These are phyloP conservation scores for Abscondita cerata DNA, from an alignment of 2,888 invertebrate species.

Conservation along the genomic window DNA sequence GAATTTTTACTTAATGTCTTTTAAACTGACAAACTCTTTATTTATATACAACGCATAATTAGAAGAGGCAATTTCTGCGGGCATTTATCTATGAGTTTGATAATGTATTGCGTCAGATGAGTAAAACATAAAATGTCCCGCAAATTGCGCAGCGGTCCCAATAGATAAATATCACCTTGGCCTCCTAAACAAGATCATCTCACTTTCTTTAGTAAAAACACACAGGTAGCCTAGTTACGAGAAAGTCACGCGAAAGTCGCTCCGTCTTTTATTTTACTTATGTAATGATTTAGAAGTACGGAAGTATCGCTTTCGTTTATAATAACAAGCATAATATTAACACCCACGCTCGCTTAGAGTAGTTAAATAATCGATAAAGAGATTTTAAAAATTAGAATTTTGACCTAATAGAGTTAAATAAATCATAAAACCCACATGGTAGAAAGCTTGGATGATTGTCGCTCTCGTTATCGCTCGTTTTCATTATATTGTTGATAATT, in stretches of 20 bases:
- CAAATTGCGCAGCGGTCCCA: conserved; percentile 32
- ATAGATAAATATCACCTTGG: conserved; percentile 33
- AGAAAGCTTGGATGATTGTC: no score
- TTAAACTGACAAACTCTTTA: no score
- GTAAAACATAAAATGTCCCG: conserved; percentile 17
- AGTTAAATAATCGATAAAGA: conserved; percentile 5
- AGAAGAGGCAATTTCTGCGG: conserved; percentile 23
- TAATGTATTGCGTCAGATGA: conserved; percentile 28
- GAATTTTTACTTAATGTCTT: conserved; percentile 25
- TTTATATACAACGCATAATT: no score
- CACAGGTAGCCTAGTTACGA: conserved; percentile 25
- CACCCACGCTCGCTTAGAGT: conserved; percentile 1
- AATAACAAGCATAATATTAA: not conserved
- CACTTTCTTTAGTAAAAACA: conserved; percentile 27
- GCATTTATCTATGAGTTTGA: conserved; percentile 26
- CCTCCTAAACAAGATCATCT: conserved; percentile 31
- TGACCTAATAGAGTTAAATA: no score
- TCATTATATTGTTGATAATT: no score
- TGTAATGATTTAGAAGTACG: conserved; percentile 18
- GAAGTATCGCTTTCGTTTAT: conserved; percentile 13
- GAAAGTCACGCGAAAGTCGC: conserved; percentile 30
- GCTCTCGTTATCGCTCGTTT: no score
- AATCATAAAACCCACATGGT: no score
- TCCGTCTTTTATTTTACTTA: conserved; percentile 13
- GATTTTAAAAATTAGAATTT: not conserved